Conservation (phyloP, 2,113 vertebrate genomes). For the Corydoras sp. region DNA sequence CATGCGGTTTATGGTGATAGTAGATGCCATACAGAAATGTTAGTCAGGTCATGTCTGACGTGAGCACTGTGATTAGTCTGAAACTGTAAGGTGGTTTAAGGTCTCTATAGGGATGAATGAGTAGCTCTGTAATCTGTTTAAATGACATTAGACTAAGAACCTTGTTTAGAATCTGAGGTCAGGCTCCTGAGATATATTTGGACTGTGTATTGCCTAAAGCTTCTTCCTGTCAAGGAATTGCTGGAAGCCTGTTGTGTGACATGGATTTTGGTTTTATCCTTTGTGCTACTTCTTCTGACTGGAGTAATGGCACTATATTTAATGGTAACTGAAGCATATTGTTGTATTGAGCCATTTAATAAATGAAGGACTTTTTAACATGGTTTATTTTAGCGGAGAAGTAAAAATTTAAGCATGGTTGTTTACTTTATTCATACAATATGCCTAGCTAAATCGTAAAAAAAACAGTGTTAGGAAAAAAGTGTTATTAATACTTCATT, state of each 20-base stretch:
- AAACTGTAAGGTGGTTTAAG: not conserved
- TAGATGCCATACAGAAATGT: not conserved
- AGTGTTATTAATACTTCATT: too few species aligned
- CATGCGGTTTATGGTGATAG: too few species aligned
- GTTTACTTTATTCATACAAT: too few species aligned
- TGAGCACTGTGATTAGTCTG: not conserved
- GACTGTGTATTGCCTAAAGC: conserved; percentile 56
- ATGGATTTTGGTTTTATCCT: conserved; percentile 36
- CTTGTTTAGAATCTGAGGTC: conserved; percentile 19
- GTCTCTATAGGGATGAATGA: not conserved
- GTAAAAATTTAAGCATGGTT: too few species aligned
- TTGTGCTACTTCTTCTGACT: conserved; percentile 32
- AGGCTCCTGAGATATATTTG: conserved; percentile 50
- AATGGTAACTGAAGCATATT: not conserved
- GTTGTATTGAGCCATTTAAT: too few species aligned
- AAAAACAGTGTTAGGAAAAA: too few species aligned
- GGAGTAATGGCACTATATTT: conserved; percentile 41
- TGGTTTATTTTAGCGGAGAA: not conserved
- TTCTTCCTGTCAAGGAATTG: conserved; percentile 50
- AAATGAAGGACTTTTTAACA: not conserved
- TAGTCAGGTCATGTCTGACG: not conserved
- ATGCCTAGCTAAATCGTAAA: too few species aligned
- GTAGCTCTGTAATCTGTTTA: conserved; percentile 9
- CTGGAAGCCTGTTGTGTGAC: conserved; percentile 54
- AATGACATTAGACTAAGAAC: conserved; percentile 10